Conservation (phyloP, 2,888 invertebrate species). For the Oscheius sp. region DNA sequence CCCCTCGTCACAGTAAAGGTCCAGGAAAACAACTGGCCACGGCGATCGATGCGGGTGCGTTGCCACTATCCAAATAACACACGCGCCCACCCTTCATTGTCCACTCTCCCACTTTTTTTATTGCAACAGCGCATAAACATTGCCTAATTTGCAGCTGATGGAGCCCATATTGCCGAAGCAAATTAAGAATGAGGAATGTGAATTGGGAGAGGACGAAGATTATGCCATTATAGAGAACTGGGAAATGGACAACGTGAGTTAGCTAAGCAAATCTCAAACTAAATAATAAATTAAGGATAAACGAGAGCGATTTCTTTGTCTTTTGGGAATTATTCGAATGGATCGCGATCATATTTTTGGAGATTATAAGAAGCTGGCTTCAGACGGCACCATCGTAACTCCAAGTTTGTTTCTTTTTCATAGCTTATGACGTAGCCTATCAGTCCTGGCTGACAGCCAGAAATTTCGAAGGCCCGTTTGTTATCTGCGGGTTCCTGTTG, state of each 20-base stretch:
- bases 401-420: not conserved
- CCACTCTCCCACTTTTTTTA: constrained; percentile 15
- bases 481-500: constrained; percentile 23
- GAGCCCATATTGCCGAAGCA: not conserved
- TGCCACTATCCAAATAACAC: constrained; percentile 29
- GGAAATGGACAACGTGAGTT: constrained; percentile 24
- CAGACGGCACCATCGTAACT: constrained; percentile 13
- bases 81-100: constrained; percentile 26
- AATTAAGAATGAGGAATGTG: constrained; percentile 18
- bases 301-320: constrained; percentile 19
- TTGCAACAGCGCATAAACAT: constrained; percentile 22
- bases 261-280: not conserved
- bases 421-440: not conserved
- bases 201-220: constrained; percentile 18
- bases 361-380: constrained; percentile 10
- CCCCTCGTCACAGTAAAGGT: constrained; percentile 6
- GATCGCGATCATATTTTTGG: constrained; percentile 24
- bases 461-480: not conserved
- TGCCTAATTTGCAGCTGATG: constrained; percentile 15
- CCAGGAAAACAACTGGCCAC: constrained; percentile 27
- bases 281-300: not conserved
- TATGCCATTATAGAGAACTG: constrained; percentile 1
- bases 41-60: constrained; percentile 26
- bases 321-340: constrained; percentile 7
- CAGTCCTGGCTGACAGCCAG: constrained; percentile 1